A percentile compares a stretch with the other conserved stretches of the same genome.
Conservation (phyloP, 2,888 invertebrate genomes). For the Oasisia sp. region DNA sequence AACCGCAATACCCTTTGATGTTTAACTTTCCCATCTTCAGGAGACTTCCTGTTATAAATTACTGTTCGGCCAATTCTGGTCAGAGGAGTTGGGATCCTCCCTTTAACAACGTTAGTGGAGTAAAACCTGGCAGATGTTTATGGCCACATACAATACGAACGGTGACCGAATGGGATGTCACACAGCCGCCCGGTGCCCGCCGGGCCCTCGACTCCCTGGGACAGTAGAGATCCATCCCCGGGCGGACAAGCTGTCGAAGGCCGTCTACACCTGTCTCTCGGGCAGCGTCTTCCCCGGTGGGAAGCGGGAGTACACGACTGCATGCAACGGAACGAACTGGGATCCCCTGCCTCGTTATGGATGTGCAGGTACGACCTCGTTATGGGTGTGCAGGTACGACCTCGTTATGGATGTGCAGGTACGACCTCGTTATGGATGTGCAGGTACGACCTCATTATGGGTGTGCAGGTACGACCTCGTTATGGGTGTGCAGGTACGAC, state of each 20-base stretch:
- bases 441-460: too few species aligned
- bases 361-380: neutral
- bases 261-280: neutral
- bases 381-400: too few species aligned
- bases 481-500: too few species aligned
- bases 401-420: too few species aligned
- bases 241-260: neutral
- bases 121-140: neutral
- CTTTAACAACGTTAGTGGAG: too few species aligned
- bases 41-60: too few species aligned
- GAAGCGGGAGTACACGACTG: neutral
- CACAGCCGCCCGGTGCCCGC: neutral
- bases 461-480: too few species aligned
- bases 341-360: neutral
- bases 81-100: too few species aligned
- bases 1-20: too few species aligned
- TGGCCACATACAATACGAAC: neutral
- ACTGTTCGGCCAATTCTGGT: too few species aligned
- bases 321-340: neutral
- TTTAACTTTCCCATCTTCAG: too few species aligned
- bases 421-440: too few species aligned
- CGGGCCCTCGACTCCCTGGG: neutral
- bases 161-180: neutral
- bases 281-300: conserved; percentile 17
- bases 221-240: neutral